Evolutionary conservation across 2,113 vertebrate species (phyloP), one percentile per base, ranked within the genome.

Genomic region (Nothocercus nigrocapillus): DNA sequence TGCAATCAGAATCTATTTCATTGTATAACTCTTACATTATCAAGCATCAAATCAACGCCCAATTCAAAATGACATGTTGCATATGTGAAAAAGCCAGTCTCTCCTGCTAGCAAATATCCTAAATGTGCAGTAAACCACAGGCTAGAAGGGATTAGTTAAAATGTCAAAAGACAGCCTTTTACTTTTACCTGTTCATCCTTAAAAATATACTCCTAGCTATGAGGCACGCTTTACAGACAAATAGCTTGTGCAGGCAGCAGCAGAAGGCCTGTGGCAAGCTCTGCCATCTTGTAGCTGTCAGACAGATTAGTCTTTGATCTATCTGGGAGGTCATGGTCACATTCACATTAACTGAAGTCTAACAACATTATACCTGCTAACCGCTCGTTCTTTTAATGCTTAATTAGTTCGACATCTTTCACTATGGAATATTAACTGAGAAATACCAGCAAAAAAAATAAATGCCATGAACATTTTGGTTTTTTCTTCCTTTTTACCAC

Each of bases 11-110:
- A 98, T 98, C 98, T 85, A 97, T 98, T 99, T 98, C 98, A 98
- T 94, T 96, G 95, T 97, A 91, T 85, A 97, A 97, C 97, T 98
- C 97, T 96, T 74, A 97, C 97, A 93, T 97, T 94, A 97, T 92
- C 93, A 94, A 88, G 95, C 96, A 97, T 98, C 96, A 98, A 95
- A 94, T 96, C 97, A 97, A 96, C 82, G 85, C 95, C 96, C 98
- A 82, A 99, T 99, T 96, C 95, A 95, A 99, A 98, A 97, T 99
- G 99, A 99, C 99, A 99, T 98, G 97, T 87, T 98, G 97, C 99
- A 99, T 99, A 99, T 99, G 99, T 98, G 99, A 98, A 99, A 99
- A 99, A 99, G 99, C 96, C 98, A 99, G 98, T 98, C 97, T 97
- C 98, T 98, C 98, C 99, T 99, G 98, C 98, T 98, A 99, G 99